Evolutionary conservation across 2,113 vertebrate genomes (phyloP).

Genomic region (Silurus meridionalis): DNA sequence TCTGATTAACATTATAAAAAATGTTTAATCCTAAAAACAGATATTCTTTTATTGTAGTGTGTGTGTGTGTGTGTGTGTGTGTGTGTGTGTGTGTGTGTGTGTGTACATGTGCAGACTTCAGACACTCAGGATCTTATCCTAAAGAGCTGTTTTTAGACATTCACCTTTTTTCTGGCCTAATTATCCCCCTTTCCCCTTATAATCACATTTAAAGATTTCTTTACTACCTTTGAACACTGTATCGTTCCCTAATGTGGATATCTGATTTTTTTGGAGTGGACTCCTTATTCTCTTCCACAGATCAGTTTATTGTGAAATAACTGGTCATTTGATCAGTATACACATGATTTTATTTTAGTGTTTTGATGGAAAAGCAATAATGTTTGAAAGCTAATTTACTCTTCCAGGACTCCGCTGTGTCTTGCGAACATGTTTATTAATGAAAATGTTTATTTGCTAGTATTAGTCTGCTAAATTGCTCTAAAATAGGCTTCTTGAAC

Average conservation of each 20-base stretch:
- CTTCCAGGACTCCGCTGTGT: neutral
- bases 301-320: neutral
- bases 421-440: neutral
- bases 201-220: neutral
- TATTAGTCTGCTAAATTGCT: neutral
- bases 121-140: neutral
- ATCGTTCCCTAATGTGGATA: neutral
- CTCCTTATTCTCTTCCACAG: neutral
- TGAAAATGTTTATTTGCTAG: neutral
- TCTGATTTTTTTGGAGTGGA: neutral
- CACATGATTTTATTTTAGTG: neutral
- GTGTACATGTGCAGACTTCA: neutral
- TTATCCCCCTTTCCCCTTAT: neutral
- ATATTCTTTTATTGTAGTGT: neutral
- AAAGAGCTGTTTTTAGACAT: neutral
- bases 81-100: no score
- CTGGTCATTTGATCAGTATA: neutral
- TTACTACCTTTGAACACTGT: neutral
- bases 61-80: no score
- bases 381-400: neutral
- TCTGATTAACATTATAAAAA: neutral
- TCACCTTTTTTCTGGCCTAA: neutral
- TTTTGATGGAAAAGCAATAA: neutral
- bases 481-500: neutral
- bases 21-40: neutral